phyloP scores from a whole-genome alignment of 2,113 vertebrate species.

The Mirza zaza region DNA sequence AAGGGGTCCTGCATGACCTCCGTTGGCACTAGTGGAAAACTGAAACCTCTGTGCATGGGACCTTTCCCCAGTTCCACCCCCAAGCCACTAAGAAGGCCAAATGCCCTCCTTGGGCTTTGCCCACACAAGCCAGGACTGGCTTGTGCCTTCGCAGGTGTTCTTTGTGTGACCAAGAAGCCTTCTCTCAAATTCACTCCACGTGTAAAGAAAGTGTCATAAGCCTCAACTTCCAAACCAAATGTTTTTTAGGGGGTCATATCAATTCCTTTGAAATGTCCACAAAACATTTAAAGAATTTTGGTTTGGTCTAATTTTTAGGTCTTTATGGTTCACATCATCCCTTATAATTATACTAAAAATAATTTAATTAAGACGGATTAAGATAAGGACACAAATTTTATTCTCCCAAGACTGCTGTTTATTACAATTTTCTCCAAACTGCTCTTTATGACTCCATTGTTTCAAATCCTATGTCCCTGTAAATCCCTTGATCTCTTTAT shows the following conservation, averaged over 20 bases:
- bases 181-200: background rate
- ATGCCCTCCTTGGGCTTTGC: background rate
- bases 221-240: background rate
- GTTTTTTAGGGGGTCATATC: background rate
- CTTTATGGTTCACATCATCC: background rate
- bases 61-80: background rate
- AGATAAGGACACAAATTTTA: background rate
- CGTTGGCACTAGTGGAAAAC: background rate
- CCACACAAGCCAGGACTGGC: background rate
- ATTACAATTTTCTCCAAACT: background rate
- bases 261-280: background rate
- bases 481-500: background rate
- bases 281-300: background rate
- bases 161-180: background rate
- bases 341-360: background rate
- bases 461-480: background rate
- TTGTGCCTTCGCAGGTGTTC: background rate
- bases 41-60: background rate
- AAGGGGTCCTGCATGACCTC: background rate
- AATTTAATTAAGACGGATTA: background rate
- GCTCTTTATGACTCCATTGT: background rate
- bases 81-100: background rate
- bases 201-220: background rate
- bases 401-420: background rate
- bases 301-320: background rate